phyloP scores from a whole-genome alignment of 1,140 invertebrate genomes.

The Bombus polaris region DNA sequence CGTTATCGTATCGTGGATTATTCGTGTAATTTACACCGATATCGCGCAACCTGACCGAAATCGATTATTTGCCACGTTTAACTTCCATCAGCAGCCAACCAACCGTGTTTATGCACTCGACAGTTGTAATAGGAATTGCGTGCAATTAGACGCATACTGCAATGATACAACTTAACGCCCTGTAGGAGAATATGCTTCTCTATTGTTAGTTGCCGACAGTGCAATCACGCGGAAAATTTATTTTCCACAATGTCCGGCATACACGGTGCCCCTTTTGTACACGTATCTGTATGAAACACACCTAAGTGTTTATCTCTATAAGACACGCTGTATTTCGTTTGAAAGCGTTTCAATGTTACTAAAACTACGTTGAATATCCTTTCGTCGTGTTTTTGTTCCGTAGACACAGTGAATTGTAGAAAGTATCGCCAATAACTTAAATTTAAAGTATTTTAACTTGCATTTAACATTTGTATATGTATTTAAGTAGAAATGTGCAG shows the following conservation, averaged over 20 bases:
- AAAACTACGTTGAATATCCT: no score
- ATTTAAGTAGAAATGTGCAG: no score
- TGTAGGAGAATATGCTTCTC: background rate
- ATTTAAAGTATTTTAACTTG: no score
- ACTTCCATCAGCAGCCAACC: slow-evolving; percentile 61
- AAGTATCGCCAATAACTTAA: no score
- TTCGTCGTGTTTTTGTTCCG: no score
- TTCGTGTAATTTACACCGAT: slow-evolving; percentile 64
- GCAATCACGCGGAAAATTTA: background rate
- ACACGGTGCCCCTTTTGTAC: no score
- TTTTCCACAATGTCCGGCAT: background rate
- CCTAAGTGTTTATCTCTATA: no score
- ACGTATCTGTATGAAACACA: no score
- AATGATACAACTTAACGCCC: slow-evolving; percentile 1
- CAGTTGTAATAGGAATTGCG: slow-evolving; percentile 55
- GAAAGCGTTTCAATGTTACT: no score
- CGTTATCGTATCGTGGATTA: slow-evolving; percentile 64
- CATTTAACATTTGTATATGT: no score
- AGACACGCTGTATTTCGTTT: no score
- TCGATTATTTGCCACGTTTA: slow-evolving; percentile 68
- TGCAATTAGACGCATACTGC: slow-evolving; percentile 52
- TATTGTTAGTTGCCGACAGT: background rate
- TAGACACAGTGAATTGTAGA: no score
- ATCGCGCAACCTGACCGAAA: slow-evolving; percentile 48
- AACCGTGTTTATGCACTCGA: slow-evolving; percentile 57